Conservation (phyloP, 2,888 invertebrate species). For the Germaria angustata region DNA sequence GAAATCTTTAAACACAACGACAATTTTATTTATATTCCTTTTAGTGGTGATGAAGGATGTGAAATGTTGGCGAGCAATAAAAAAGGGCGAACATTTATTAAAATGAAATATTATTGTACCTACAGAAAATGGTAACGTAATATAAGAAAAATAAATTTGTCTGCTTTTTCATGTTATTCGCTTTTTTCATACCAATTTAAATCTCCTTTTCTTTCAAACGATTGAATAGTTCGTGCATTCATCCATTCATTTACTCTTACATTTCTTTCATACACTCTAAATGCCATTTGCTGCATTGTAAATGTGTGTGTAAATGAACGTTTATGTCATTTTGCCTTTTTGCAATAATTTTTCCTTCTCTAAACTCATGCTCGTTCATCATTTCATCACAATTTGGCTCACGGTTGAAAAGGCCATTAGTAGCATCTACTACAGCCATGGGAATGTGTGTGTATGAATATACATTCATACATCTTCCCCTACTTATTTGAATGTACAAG, state of each 20-base stretch:
- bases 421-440: constrained; percentile 40
- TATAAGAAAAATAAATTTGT: not conserved
- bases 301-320: not conserved
- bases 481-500: not conserved
- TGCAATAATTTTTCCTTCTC: not conserved
- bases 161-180: not conserved
- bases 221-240: constrained; percentile 37
- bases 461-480: not conserved
- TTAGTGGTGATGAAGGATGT: not conserved
- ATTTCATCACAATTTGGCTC: constrained; percentile 60
- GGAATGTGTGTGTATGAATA: too few relatives aligned
- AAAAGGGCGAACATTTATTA: constrained; percentile 16
- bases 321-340: constrained; percentile 9
- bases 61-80: too few relatives aligned
- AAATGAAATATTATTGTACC: not conserved
- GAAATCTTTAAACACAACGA: not conserved
- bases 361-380: constrained; percentile 47
- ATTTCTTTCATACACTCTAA: constrained; percentile 23
- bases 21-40: not conserved
- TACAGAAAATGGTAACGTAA: not conserved
- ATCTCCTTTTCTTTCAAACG: constrained; percentile 26
- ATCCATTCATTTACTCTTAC: constrained; percentile 12
- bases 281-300: constrained; percentile 2
- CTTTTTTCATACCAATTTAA: constrained; percentile 33
- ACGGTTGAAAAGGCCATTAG: constrained; percentile 59